Percentiles rank a stretch among this genome's conserved stretches.
Conservation (phyloP, 2,888 invertebrate species). For the Cantharis nigra region DNA sequence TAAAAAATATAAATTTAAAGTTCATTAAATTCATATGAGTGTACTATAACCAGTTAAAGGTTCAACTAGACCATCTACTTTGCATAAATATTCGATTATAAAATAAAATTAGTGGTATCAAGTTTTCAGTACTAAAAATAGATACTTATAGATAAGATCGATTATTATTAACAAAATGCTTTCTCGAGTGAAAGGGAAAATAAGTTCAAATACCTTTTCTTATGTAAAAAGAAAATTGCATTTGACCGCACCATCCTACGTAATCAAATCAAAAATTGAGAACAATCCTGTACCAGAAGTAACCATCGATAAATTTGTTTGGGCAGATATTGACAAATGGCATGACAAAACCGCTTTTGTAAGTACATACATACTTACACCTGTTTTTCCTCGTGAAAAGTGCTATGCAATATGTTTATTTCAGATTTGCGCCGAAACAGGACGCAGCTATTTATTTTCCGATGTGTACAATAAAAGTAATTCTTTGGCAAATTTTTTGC, state of each 20-base stretch:
- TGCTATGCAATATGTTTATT: constrained; percentile 37
- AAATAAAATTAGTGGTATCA: background rate
- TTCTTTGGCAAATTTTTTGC: constrained; percentile 59
- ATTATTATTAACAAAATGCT: background rate
- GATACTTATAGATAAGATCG: background rate
- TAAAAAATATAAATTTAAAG: no score
- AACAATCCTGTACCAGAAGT: constrained; percentile 54
- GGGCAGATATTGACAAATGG: constrained; percentile 68
- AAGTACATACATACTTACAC: background rate
- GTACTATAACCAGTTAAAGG: no score
- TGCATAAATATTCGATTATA: background rate
- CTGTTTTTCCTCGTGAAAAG: background rate
- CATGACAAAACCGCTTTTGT: constrained; percentile 50
- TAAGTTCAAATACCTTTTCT: background rate
- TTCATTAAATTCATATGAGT: no score
- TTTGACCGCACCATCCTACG: constrained; percentile 40
- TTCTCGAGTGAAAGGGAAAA: background rate
- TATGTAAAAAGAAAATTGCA: constrained; percentile 9
- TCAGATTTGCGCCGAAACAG: constrained; percentile 72
- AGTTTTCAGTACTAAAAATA: background rate
- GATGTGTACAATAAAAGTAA: constrained; percentile 65
- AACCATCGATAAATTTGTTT: constrained; percentile 65
- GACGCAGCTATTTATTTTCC: constrained; percentile 70
- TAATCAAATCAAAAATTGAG: constrained; percentile 10
- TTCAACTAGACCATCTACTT: no score